Conservation (phyloP, 2,888 invertebrate genomes). For the Pollenia angustigena region DNA sequence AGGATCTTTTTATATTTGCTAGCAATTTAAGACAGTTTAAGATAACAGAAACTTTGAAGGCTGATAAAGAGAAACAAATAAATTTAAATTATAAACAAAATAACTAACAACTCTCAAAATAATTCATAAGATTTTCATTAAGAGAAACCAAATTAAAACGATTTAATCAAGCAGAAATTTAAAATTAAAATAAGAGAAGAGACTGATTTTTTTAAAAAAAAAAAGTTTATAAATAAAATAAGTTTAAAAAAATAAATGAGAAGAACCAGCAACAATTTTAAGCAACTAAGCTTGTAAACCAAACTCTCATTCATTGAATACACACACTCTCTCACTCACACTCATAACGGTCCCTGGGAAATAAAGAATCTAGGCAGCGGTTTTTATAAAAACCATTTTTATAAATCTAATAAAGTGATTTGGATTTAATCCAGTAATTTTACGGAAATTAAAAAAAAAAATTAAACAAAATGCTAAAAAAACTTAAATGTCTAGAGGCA, state of each 20-base stretch:
- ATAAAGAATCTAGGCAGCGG: conserved; percentile 47
- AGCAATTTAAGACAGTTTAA: conserved; percentile 63
- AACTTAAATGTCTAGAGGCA: conserved; percentile 82
- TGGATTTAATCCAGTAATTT: conserved; percentile 68
- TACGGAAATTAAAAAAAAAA: conserved; percentile 59
- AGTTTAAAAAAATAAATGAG: conserved; percentile 35
- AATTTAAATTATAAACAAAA: conserved; percentile 42
- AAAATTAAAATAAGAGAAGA: conserved; percentile 73
- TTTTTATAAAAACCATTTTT: conserved; percentile 65
- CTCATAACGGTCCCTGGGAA: conserved; percentile 1
- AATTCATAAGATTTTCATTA: conserved; percentile 32
- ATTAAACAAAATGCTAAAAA: conserved; percentile 79
- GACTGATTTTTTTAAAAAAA: conserved; percentile 79
- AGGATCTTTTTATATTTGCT: conserved; percentile 47
- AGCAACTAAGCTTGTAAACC: conserved; percentile 26
- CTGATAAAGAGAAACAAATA: conserved; percentile 64
- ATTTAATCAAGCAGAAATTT: conserved; percentile 76
- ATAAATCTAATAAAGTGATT: conserved; percentile 70
- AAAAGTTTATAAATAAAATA: conserved; percentile 57
- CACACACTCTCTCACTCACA: conserved; percentile 13
- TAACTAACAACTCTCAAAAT: conserved; percentile 41
- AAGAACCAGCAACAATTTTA: conserved; percentile 38
- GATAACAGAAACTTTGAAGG: conserved; percentile 71
- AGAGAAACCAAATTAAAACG: conserved; percentile 27
- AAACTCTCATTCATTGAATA: conserved; percentile 22